These are phyloP conservation scores for Ochropleura leucogaster DNA, from an alignment of 2,888 invertebrate genomes.

Conservation along the genomic window DNA sequence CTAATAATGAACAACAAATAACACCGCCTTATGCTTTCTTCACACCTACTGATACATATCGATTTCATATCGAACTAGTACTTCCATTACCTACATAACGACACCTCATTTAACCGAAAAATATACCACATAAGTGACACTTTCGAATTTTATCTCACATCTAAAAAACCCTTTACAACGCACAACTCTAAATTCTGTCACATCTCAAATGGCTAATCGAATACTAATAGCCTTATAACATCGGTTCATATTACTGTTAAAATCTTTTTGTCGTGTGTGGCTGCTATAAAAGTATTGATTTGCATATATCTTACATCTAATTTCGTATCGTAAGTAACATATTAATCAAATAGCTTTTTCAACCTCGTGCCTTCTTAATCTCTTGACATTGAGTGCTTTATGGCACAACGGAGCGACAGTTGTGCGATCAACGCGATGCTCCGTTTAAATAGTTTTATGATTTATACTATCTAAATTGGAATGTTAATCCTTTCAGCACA, in stretches of 20 bases:
- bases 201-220: constrained; percentile 84
- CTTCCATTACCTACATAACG: constrained; percentile 73
- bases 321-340: constrained; percentile 81
- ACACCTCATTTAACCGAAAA: constrained; percentile 78
- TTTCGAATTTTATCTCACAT: constrained; percentile 70
- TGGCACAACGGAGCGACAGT: constrained; percentile 54
- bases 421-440: constrained; percentile 43
- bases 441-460: constrained; percentile 50
- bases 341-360: constrained; percentile 83
- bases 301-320: constrained; percentile 84
- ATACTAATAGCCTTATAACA: constrained; percentile 80
- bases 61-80: constrained; percentile 73
- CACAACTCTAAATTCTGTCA: constrained; percentile 73
- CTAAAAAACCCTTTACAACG: constrained; percentile 68
- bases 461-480: constrained; percentile 47
- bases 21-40: constrained; percentile 61
- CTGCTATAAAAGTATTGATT: constrained; percentile 81
- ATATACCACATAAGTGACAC: constrained; percentile 76
- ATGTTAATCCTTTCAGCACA: constrained; percentile 45
- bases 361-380: constrained; percentile 75
- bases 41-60: constrained; percentile 75
- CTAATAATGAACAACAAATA: constrained; percentile 41
- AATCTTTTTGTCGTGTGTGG: constrained; percentile 84
- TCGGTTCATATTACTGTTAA: constrained; percentile 80
- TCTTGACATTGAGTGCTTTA: constrained; percentile 70